Conservation (phyloP, 2,888 invertebrate species). For the Drosophila lutescens region DNA sequence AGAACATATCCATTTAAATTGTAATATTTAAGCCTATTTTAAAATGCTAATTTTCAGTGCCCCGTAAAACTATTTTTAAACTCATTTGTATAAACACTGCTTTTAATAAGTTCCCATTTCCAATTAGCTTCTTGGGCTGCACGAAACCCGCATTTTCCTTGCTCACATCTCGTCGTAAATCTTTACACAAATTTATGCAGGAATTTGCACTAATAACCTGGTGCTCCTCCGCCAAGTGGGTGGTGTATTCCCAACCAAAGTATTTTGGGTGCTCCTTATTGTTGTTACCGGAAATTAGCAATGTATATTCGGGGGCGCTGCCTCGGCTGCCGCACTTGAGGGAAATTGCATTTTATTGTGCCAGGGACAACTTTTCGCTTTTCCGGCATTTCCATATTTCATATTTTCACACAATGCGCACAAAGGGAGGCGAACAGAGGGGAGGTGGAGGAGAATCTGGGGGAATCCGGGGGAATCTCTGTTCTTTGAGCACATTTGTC, state of each 20-base stretch:
- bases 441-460: neutral
- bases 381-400: constrained; percentile 51
- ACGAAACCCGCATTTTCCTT: neutral
- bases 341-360: constrained; percentile 65
- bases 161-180: constrained; percentile 14
- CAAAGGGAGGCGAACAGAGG: neutral
- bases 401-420: constrained; percentile 53
- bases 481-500: constrained; percentile 57
- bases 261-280: constrained; percentile 24
- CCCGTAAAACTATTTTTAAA: neutral
- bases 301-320: constrained; percentile 34
- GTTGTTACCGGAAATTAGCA: constrained; percentile 53
- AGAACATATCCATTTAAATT: neutral
- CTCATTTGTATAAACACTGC: neutral
- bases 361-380: constrained; percentile 53
- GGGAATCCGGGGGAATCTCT: constrained; percentile 10
- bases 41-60: constrained; percentile 3
- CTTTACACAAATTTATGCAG: constrained; percentile 29
- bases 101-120: constrained; percentile 17
- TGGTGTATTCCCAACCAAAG: too few species aligned
- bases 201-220: constrained; percentile 33
- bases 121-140: constrained; percentile 13
- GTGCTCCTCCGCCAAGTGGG: constrained; percentile 3
- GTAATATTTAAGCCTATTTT: neutral
- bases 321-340: constrained; percentile 38